Base-by-base conservation (phyloP, 2,113 vertebrate genomes). In the Burhinus oedicnemus region DNA sequence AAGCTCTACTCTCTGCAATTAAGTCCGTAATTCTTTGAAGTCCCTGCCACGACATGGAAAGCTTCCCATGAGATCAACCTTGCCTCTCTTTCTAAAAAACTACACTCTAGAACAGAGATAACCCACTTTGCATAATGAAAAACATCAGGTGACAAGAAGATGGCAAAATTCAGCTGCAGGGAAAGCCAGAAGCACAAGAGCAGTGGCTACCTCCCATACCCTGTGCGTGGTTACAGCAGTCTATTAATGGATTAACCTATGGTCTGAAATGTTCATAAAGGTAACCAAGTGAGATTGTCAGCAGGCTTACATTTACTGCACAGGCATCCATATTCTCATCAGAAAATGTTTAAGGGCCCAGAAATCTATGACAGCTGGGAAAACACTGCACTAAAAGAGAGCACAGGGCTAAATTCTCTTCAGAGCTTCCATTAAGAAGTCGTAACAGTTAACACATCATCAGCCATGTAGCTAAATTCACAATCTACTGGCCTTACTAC, bases 211-310 rank as follows among this genome's bases (percentile, higher is more conserved):
- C 57, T 44, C 30, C 57, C n/a, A 44, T 1, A 21, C 5, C 30
- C 14, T 0, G 0, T 5, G 21, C 14, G 25, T 2, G 23, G 36
- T 29, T 69, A 34, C 26, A 64, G 40, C 5, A 27, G 4, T 29
- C 44, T 61, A 8, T 7, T 6, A 9, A 55, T 0, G 1, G 45
- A 71, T 60, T 38, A 60, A 52, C 3, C 15, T 7, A 7, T 5
- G 26, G 7, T 34, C 40, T 72, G 62, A 76, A 69, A 76, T 2
- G 38, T 17, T 58, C 77, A 65, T 55, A 66, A 55, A 69, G 54
- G 30, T 30, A 90, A 52, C 2, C 2, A 47, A 75, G 30, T 6
- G 36, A 61, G 32, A 58, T 1, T n/a, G 18, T 9, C 58, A 36
- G 42, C 55, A 84, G 77, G n/a, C 23, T 69, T 32, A 47, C 15